A percentile compares a stretch with the other conserved stretches of the same genome.
Conservation (phyloP, 2,888 invertebrate species). For the Pandemis heparana region DNA sequence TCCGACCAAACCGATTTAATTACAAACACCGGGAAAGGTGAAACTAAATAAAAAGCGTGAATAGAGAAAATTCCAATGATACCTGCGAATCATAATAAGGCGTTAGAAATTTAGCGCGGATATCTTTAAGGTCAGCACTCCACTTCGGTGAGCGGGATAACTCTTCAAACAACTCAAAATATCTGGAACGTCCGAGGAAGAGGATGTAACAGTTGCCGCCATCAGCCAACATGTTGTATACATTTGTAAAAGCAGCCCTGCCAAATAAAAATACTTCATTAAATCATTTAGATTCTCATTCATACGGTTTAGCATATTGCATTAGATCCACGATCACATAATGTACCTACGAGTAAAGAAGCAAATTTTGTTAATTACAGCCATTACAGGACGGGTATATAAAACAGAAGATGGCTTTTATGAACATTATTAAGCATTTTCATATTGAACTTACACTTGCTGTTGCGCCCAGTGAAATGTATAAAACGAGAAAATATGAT, state of each 20-base stretch:
- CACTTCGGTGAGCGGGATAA: slow-evolving; percentile 84
- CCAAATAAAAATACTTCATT: background rate
- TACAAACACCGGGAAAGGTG: no score
- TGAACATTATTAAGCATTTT: no score
- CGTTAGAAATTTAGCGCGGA: slow-evolving; percentile 84
- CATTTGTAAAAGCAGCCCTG: slow-evolving; percentile 85
- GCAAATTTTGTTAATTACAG: no score
- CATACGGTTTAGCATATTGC: no score
- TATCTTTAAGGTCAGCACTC: slow-evolving; percentile 86
- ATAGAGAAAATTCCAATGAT: background rate
- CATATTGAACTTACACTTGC: background rate
- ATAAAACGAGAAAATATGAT: slow-evolving; percentile 21
- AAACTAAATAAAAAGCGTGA: no score
- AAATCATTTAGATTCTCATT: no score
- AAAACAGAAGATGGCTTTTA: no score
- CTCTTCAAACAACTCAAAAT: slow-evolving; percentile 89
- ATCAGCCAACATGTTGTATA: slow-evolving; percentile 87
- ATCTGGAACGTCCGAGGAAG: slow-evolving; percentile 89
- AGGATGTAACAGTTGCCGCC: slow-evolving; percentile 89
- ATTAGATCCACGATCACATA: no score
- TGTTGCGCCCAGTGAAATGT: background rate
- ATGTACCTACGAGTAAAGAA: no score
- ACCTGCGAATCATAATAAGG: slow-evolving; percentile 83
- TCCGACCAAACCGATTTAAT: no score
- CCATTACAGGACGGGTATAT: no score